Evolutionary conservation across 2,888 invertebrate genomes (phyloP).

Genomic region (Scaptomyza tumidula): DNA sequence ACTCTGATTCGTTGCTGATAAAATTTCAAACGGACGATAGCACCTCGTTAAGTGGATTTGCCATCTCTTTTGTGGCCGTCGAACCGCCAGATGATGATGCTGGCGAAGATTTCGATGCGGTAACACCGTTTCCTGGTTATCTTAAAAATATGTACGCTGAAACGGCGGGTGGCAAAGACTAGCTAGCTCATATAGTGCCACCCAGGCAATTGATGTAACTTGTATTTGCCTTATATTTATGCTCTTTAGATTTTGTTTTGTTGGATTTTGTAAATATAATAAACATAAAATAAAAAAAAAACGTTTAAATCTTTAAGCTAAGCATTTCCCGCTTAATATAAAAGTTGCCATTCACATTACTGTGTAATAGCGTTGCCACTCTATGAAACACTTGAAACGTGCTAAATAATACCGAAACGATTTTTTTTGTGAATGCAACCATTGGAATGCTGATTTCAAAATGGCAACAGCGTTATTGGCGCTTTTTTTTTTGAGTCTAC

Average conservation of each 20-base stretch:
- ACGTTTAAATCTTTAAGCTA: not conserved
- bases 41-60: conserved; percentile 95
- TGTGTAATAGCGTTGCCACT: conserved; percentile 1
- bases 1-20: conserved; percentile 93
- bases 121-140: conserved; percentile 84
- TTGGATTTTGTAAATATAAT: conserved; percentile 62
- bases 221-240: conserved; percentile 6
- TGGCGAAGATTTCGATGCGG: conserved; percentile 79
- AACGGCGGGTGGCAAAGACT: conserved; percentile 26
- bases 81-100: conserved; percentile 86
- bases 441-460: conserved; percentile 49
- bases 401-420: conserved; percentile 47
- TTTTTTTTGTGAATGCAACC: conserved; percentile 23
- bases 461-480: conserved; percentile 59
- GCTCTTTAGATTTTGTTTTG: conserved; percentile 28
- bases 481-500: conserved; percentile 36
- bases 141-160: conserved; percentile 81
- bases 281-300: conserved; percentile 1
- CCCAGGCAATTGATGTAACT: conserved; percentile 44
- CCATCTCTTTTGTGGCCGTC: conserved; percentile 92
- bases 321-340: not conserved
- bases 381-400: not conserved
- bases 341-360: conserved; percentile 24
- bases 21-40: conserved; percentile 96
- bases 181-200: conserved; percentile 33